A percentile compares a stretch with the other conserved stretches of the same genome.
These are phyloP conservation scores for Heliconius hewitsoni DNA, from an alignment of 1,140 invertebrate species.

Conservation along the genomic window DNA sequence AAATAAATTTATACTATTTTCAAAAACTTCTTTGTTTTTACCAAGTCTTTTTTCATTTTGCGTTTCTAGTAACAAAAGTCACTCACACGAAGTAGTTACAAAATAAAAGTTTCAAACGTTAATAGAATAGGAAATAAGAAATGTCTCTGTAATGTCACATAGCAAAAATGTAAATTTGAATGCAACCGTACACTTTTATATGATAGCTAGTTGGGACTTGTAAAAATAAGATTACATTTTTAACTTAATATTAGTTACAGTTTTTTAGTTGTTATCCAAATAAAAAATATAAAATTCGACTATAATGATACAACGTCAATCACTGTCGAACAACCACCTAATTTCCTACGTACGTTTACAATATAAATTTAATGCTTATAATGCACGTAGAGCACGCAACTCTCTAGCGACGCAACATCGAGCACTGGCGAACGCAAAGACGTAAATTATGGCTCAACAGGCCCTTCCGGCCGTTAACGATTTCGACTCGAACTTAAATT, in stretches of 20 bases:
- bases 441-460: constrained; percentile 74
- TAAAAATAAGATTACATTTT: too few relatives aligned
- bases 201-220: too few relatives aligned
- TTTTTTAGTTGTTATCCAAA: neutral
- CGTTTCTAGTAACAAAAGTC: neutral
- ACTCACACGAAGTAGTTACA: neutral
- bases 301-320: constrained; percentile 63
- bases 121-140: constrained; percentile 41
- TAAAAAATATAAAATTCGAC: constrained; percentile 42
- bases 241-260: too few relatives aligned
- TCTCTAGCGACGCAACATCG: constrained; percentile 64
- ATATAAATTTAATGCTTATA: constrained; percentile 77
- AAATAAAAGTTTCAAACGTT: constrained; percentile 43
- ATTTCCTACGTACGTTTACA: constrained; percentile 73
- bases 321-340: constrained; percentile 68
- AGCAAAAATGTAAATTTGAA: constrained; percentile 10
- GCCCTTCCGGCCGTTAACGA: constrained; percentile 75
- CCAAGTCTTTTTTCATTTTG: neutral
- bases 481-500: constrained; percentile 74
- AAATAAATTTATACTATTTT: too few relatives aligned
- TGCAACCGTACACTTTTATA: neutral
- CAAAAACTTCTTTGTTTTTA: too few relatives aligned
- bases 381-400: constrained; percentile 72
- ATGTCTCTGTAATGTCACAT: constrained; percentile 31
- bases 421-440: constrained; percentile 58